phyloP scores from a whole-genome alignment of 2,113 vertebrate genomes.

The Cyanoramphus novaezelandiae region DNA sequence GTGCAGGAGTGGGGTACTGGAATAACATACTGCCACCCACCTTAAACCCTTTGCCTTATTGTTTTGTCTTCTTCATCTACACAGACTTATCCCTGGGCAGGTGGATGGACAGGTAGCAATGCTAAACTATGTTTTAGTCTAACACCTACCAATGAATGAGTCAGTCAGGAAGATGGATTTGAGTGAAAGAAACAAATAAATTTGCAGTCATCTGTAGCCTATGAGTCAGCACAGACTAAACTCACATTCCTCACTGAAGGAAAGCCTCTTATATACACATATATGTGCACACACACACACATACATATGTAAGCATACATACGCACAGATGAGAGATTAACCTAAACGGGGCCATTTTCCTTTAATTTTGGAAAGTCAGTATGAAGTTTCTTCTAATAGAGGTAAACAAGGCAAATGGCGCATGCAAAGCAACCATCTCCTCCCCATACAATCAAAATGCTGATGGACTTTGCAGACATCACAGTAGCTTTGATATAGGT shows the following conservation, averaged over 20 bases:
- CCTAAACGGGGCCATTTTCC: not conserved
- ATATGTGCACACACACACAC: too few species aligned
- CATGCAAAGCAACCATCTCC: not conserved
- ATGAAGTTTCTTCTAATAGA: not conserved
- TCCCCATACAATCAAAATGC: not conserved
- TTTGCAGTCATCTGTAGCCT: not conserved
- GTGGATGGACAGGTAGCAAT: not conserved
- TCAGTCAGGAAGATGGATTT: not conserved
- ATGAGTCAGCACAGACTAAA: not conserved
- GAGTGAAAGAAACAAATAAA: not conserved
- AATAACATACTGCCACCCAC: not conserved
- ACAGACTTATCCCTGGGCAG: not conserved
- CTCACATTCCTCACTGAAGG: not conserved
- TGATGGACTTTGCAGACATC: not conserved
- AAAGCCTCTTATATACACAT: not conserved
- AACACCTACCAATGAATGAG: not conserved
- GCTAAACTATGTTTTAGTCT: not conserved
- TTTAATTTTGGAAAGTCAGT: not conserved
- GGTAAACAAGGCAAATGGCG: not conserved
- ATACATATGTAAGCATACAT: accelerated
- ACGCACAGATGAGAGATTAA: not conserved
- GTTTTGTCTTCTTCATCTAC: not conserved
- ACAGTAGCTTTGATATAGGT: not conserved
- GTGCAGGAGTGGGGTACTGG: not conserved
- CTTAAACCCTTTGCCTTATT: not conserved